Evolutionary conservation across 2,113 vertebrate genomes (phyloP), one percentile per base, ranked within the genome.

Genomic region (Vulpes vulpes): DNA sequence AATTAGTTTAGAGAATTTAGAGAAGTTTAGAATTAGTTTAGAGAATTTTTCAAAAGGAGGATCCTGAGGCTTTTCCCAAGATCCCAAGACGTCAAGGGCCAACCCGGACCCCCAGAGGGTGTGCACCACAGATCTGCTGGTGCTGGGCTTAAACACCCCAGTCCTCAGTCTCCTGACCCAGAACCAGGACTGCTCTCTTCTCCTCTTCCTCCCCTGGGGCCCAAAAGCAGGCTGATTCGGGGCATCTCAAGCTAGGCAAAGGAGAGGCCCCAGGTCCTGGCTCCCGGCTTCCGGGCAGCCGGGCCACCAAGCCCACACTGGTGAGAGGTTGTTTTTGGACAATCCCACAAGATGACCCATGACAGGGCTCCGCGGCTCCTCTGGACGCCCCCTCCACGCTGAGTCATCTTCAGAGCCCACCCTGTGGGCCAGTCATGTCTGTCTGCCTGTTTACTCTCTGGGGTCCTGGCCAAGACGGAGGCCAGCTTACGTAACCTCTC

Each of bases 341-440:
- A 3, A 3, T 8, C 30, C 74, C 59, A 69, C 30, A 74, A 16
- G 30, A 27, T 30, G 35, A 55, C 71, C 73, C 23, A 1, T 51
- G 19, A 19, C 0, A 1, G 25, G 51, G 27, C 49, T 90, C 57
- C 0, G 5, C 22, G 20, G 22, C 43, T 5, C 9, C 11, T 4
- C 43, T 1, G 80, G n/a, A 25, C 0, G 2, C 83, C 35, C 20
- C 30, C 3, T 62, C 69, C 78, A 17, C 1, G 0, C 23, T 60
- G 88, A 94, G 38, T 53, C 95, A 57, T 49, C 3, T 22, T 27
- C 1, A 11, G 0, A 0, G 69, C 53, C 30, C 11, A 0, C 60
- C 15, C 38, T 3, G 67, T 0, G 11, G 27, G 32, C 55, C 32
- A n/a, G 65, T 43, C 1, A 0, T 1, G 12, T 3, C 2, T 1